A percentile compares a stretch with the other conserved stretches of the same genome.
Evolutionary conservation across 1,140 invertebrate genomes (phyloP).

Genomic region (Bombus soroeensis): DNA sequence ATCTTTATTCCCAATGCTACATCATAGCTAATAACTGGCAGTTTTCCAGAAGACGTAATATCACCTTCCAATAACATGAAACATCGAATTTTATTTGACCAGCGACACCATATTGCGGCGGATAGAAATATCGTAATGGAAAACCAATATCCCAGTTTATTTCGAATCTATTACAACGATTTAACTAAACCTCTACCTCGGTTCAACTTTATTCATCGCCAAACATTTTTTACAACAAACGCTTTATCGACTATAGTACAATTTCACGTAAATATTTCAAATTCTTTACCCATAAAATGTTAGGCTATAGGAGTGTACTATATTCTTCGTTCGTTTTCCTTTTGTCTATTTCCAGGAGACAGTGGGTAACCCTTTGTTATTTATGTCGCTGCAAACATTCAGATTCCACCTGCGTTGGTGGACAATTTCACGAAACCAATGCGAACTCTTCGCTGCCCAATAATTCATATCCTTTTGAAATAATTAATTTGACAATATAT

Average conservation of each 20-base stretch:
- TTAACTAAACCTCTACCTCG: not conserved
- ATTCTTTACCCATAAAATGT: no score
- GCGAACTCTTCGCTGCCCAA: no score
- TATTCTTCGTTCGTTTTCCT: no score
- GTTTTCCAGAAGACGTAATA: slow-evolving; percentile 26
- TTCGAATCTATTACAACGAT: not conserved
- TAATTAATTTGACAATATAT: no score
- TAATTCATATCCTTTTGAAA: no score
- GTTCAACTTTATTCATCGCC: not conserved
- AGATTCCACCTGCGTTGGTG: no score
- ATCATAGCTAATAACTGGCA: slow-evolving; percentile 14
- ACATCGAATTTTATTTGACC: slow-evolving; percentile 9
- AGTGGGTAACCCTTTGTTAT: no score
- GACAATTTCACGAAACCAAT: no score
- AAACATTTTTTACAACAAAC: not conserved
- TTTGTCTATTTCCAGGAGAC: no score
- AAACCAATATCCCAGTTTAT: slow-evolving; percentile 8
- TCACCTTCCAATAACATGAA: slow-evolving; percentile 14
- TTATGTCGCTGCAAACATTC: no score
- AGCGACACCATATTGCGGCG: not conserved
- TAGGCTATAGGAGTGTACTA: not conserved
- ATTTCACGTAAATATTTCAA: not conserved
- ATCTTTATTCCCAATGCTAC: slow-evolving; percentile 10
- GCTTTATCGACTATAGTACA: not conserved
- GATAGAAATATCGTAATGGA: not conserved